Base-by-base conservation (phyloP, 2,888 invertebrate genomes). In the Lasioglossum oenotherae region DNA sequence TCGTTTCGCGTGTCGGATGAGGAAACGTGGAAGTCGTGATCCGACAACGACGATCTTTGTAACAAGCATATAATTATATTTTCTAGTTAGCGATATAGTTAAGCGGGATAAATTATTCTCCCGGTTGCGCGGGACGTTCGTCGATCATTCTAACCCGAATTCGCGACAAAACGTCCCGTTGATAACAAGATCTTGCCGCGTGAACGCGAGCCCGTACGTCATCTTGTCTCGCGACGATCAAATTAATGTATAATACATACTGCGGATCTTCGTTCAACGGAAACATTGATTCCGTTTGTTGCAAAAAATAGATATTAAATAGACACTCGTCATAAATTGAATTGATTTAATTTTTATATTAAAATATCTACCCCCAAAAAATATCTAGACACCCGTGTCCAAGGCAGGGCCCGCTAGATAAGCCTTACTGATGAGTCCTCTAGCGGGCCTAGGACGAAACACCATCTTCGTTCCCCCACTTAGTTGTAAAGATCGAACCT, bases 31-130 rank as follows among this genome's bases (percentile, higher is more conserved):
- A 71, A 38, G 71, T 38, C 46, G 35, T 19, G 67, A 38, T 72
- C 38, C 16, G 38, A n/a, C 69, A 31, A 19, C 41, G 49, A n/a
- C 44, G 38, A 53, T 31, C 10, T 53, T 41, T 27, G 76, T 27
- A 41, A 79, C 74, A 44, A 60, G 46, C 67, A 74, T 77, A 74
- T 77, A 74, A 78, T 69, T 77, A 46, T 46, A 78, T 73, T 74
- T 74, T 57, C 57, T 57, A 41, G 57, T 74, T 44, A 60, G 69
- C 60, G 74, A 78, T 74, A 64, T 44, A 46, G 16, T 46, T 46
- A 27, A 16, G 44, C 4, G n/a, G 31, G 5, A 35, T 8, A 73
- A 57, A 41, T 82, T 77, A 67, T 83, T 83, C 57, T 64, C 16
- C 38, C 60, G 41, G 31, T 8, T 27, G 38, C 8, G 23, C 12